Evolutionary conservation across 2,888 invertebrate species (phyloP).

Genomic region (Molorchus minor): DNA sequence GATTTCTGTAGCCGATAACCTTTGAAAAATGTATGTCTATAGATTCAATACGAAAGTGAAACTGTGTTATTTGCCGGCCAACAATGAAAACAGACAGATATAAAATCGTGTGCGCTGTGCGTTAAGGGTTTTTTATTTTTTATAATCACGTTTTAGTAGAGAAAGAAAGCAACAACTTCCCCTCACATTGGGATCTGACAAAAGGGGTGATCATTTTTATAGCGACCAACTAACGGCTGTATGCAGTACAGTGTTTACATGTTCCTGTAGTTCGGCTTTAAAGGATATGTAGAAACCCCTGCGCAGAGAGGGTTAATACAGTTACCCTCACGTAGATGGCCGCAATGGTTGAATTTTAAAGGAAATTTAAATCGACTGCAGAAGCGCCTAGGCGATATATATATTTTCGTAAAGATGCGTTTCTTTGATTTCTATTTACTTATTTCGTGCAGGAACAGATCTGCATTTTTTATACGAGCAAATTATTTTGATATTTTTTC

Average conservation of each 20-base stretch:
- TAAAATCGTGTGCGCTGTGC: not conserved
- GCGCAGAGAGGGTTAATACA: not conserved
- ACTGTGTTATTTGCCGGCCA: not conserved
- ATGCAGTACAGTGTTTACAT: not conserved
- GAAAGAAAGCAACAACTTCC: not conserved
- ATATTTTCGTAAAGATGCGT: not conserved
- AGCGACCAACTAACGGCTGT: not conserved
- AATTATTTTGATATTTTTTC: not conserved
- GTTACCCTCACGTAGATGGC: conserved; percentile 4
- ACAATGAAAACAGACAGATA: not conserved
- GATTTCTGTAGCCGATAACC: too few species aligned
- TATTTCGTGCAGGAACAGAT: not conserved
- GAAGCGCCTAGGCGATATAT: not conserved
- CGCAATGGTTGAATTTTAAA: not conserved
- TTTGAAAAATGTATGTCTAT: too few species aligned
- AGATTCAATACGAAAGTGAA: too few species aligned
- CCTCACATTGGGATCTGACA: not conserved
- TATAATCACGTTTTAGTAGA: not conserved
- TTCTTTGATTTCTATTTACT: not conserved
- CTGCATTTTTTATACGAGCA: not conserved
- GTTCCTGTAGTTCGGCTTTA: not conserved
- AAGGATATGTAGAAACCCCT: not conserved
- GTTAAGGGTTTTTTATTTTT: not conserved
- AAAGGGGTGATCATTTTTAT: conserved; percentile 9
- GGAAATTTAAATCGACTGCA: not conserved